These are phyloP conservation scores for Bagarius yarrelli DNA, from an alignment of 2,113 vertebrate species.

Conservation along the genomic window DNA sequence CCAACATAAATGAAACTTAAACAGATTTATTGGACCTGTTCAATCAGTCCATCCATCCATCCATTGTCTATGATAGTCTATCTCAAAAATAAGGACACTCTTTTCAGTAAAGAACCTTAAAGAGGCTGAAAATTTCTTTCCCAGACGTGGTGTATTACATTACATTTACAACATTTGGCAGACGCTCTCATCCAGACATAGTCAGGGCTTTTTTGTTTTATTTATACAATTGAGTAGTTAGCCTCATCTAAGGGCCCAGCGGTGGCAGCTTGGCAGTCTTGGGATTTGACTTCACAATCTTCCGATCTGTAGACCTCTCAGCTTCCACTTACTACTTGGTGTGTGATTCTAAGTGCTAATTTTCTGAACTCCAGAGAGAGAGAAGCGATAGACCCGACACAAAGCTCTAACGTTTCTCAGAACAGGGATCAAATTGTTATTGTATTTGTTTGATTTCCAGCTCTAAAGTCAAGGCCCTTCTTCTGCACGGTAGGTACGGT, in stretches of 20 bases:
- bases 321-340: background rate
- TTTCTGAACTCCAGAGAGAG: background rate
- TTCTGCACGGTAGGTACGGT: background rate
- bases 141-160: too few species aligned
- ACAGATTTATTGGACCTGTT: too few species aligned
- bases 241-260: background rate
- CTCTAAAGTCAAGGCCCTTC: constrained; percentile 9
- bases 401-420: constrained; percentile 1
- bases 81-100: too few species aligned
- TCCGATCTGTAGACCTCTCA: background rate
- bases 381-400: background rate
- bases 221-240: background rate
- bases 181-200: background rate
- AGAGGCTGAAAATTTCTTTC: too few species aligned
- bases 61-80: too few species aligned
- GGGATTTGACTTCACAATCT: background rate
- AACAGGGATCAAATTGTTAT: background rate
- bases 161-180: background rate
- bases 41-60: too few species aligned
- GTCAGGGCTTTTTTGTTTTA: background rate
- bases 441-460: constrained; percentile 9
- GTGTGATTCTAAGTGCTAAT: background rate
- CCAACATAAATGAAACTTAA: too few species aligned
- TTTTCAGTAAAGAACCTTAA: too few species aligned
- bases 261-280: background rate